These are phyloP conservation scores for Masnerella sp. DNA, from an alignment of 2,888 invertebrate species.

Conservation along the genomic window DNA sequence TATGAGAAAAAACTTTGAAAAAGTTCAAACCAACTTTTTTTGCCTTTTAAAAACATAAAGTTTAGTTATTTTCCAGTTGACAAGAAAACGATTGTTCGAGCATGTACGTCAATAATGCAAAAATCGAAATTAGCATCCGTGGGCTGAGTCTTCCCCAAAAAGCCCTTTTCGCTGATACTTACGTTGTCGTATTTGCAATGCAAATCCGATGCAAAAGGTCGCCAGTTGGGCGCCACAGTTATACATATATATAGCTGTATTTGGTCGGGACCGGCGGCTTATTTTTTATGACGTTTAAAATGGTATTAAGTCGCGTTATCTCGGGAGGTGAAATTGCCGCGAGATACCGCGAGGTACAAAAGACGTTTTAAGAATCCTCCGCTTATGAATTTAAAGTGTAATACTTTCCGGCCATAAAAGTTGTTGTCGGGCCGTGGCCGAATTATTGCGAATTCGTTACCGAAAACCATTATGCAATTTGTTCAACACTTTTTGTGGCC, in stretches of 20 bases:
- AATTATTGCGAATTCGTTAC: conserved; percentile 28
- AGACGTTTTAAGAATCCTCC: conserved; percentile 51
- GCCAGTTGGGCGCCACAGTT: conserved; percentile 45
- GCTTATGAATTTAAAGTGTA: conserved; percentile 55
- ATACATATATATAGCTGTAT: conserved; percentile 27
- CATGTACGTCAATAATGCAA: conserved; percentile 34
- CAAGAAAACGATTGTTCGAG: conserved; percentile 29
- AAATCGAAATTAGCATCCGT: conserved; percentile 45
- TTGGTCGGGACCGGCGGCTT: conserved; percentile 20
- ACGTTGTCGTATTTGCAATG: conserved; percentile 52
- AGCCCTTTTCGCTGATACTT: conserved; percentile 49
- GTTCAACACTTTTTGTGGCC: not conserved
- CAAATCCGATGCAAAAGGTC: conserved; percentile 55
- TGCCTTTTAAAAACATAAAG: too few species aligned
- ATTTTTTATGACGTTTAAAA: conserved; percentile 59
- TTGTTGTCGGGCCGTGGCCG: conserved; percentile 14
- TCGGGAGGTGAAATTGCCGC: conserved; percentile 53
- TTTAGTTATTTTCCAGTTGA: not conserved
- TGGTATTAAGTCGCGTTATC: conserved; percentile 52
- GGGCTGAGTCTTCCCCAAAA: conserved; percentile 14
- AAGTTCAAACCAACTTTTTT: too few species aligned
- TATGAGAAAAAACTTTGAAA: too few species aligned
- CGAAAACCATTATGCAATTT: conserved; percentile 12
- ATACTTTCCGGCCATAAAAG: conserved; percentile 45
- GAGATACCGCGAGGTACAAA: conserved; percentile 51